Evolutionary conservation across 1,140 invertebrate genomes (phyloP).

Genomic region (Pentalonia nigronervosa): DNA sequence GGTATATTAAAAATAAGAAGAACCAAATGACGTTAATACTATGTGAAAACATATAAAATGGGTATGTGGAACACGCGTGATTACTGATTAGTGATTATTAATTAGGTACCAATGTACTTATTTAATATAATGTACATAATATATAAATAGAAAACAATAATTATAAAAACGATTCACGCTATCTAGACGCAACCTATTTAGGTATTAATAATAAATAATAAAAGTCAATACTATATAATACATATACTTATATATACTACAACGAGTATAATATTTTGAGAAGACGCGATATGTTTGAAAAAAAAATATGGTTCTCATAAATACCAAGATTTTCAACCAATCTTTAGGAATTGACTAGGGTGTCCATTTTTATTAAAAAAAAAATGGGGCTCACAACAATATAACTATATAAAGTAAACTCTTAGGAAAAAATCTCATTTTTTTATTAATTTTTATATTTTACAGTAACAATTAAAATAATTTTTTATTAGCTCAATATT

Average conservation of each 20-base stretch:
- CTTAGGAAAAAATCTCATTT: too few relatives aligned
- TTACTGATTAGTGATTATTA: neutral
- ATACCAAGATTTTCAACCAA: neutral
- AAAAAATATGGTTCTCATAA: neutral
- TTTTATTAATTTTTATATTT: too few relatives aligned
- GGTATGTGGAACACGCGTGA: neutral
- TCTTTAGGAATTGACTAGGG: too few relatives aligned
- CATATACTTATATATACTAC: neutral
- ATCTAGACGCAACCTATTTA: neutral
- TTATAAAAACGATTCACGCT: constrained; percentile 12
- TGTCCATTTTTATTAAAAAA: too few relatives aligned
- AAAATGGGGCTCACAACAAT: too few relatives aligned
- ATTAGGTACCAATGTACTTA: neutral
- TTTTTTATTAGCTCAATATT: too few relatives aligned
- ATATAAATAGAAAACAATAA: neutral
- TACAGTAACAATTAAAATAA: too few relatives aligned
- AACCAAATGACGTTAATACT: neutral
- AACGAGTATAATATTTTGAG: neutral
- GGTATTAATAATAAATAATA: neutral
- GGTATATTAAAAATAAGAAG: neutral
- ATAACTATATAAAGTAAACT: too few relatives aligned
- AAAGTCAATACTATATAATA: neutral
- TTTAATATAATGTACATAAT: neutral
- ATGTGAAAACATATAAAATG: neutral
- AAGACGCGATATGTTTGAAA: neutral